phyloP scores from a whole-genome alignment of 2,113 vertebrate species.

The Chrysemys picta region DNA sequence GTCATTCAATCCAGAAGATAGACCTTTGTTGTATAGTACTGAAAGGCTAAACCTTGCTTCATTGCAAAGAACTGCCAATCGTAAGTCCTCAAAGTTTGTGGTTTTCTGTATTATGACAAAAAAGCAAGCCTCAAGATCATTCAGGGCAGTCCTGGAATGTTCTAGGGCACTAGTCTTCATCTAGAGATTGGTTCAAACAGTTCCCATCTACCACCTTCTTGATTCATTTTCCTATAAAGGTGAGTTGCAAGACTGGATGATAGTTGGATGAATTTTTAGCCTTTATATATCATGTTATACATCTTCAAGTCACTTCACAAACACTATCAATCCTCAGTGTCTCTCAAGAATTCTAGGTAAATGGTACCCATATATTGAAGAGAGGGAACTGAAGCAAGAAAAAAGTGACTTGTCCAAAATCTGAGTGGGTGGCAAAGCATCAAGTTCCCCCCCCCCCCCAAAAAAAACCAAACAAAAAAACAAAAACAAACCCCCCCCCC shows the following conservation, averaged over 20 bases:
- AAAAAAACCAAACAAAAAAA: too few relatives aligned
- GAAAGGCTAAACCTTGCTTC: neutral
- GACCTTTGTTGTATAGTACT: neutral
- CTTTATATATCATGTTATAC: too few relatives aligned
- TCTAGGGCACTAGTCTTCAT: neutral
- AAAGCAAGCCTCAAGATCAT: neutral
- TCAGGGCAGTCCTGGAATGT: neutral
- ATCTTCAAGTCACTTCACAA: too few relatives aligned
- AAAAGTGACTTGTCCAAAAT: too few relatives aligned
- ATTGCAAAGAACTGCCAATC: neutral
- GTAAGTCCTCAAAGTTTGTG: neutral
- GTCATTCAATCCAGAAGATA: neutral
- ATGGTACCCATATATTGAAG: too few relatives aligned
- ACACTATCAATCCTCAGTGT: too few relatives aligned
- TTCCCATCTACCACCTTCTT: neutral
- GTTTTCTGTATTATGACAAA: neutral
- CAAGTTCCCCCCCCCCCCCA: too few relatives aligned
- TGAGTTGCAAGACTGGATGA: neutral
- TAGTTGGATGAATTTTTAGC: too few relatives aligned
- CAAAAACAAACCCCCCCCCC: too few relatives aligned
- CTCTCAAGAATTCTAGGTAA: too few relatives aligned
- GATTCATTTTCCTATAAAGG: neutral
- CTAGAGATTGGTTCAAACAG: neutral
- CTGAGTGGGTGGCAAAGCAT: too few relatives aligned
- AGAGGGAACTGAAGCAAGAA: too few relatives aligned